Evolutionary conservation across 2,113 vertebrate species (phyloP), one percentile per base, ranked within the genome.

Genomic region (Ciconia boyciana): DNA sequence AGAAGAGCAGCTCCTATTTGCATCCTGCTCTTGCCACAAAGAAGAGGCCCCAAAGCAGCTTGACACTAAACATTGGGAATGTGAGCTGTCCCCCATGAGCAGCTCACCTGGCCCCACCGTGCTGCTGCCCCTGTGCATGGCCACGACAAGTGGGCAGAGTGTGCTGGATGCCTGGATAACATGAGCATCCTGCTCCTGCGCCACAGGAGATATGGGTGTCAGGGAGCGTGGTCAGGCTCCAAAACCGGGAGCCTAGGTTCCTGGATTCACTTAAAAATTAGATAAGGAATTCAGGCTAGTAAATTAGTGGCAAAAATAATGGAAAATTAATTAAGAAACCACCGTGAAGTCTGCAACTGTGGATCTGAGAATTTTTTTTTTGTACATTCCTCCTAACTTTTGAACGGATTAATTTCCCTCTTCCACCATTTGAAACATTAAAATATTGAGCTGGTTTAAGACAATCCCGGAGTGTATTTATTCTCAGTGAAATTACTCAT

Each of bases 101-200:
- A 16, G 49, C 22, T 21, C 72, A 31, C 22, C 52, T 2, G 2
- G n/a, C 16, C 46, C 31, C 39, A 10, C 32, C 0, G 1, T 32
- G 48, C 79, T 41, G 57, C 77, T 49, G 55, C 25, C n/a, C 54
- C 21, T 12, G n/a, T 7, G 19, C 14, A 3, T 2, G 49, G 54
- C 15, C 39, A 25, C 0, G 20, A 46, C 31, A 6, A 7, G 1
- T 2, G 17, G 52, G 78, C 55, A 21, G 57, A 31, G 43, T 1
- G 20, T 31, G 61, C 22, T 9, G 31, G 49, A 28, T 29, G n/a
- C 10, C 34, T 3, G 10, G 51, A 39, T 10, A 36, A 36, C 1
- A 7, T 0, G 20, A 58, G 34, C 48, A 46, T 64, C 66, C 66
- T 0, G 4, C 61, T 81, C 69, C 70, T 39, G 43, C 4, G 1